phyloP scores from a whole-genome alignment of 2,113 vertebrate species.

The Erinaceus europaeus region DNA sequence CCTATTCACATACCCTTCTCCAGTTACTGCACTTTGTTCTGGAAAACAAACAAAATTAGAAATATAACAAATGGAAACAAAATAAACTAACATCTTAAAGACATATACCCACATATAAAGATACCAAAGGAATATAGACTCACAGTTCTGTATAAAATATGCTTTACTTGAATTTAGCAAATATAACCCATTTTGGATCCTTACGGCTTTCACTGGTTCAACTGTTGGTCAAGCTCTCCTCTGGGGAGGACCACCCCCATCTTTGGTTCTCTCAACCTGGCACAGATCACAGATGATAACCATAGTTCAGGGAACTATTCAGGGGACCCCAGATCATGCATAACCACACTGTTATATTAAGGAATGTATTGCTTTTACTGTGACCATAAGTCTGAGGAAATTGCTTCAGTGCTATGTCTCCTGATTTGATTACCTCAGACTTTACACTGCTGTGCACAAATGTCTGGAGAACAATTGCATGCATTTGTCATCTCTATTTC shows the following conservation, averaged over 20 bases:
- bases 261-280: neutral
- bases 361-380: neutral
- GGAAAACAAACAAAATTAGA: neutral
- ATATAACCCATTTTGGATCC: neutral
- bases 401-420: slow-evolving; percentile 39
- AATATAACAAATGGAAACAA: neutral
- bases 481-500: slow-evolving; percentile 52
- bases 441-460: slow-evolving; percentile 42
- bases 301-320: neutral
- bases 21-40: neutral
- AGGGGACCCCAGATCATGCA: neutral
- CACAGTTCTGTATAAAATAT: neutral
- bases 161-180: neutral
- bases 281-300: neutral
- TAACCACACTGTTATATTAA: rapidly evolving
- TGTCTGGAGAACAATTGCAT: slow-evolving; percentile 16
- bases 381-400: slow-evolving; percentile 29
- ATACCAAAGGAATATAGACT: neutral
- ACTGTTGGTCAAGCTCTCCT: rapidly evolving
- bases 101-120: neutral
- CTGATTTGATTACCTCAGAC: slow-evolving; percentile 58
- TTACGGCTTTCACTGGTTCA: neutral
- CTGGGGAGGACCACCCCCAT: neutral
- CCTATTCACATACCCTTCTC: neutral
- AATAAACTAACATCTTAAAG: neutral